Evolutionary conservation across 2,113 vertebrate genomes (phyloP).

Genomic region (Eptatretus burgeri): DNA sequence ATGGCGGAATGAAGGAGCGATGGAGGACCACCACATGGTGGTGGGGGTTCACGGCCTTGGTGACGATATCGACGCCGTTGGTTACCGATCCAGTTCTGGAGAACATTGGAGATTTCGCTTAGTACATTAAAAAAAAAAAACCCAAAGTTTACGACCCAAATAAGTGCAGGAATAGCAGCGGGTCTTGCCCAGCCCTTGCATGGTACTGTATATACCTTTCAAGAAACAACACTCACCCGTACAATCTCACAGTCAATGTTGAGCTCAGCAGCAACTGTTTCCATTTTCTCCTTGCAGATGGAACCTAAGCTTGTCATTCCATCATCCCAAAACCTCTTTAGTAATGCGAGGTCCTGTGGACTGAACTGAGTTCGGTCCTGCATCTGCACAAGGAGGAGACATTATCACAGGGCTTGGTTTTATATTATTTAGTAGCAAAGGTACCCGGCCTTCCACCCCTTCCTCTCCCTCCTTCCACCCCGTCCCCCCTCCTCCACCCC

Average conservation of each 20-base stretch:
- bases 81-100: constrained; percentile 96
- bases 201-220: neutral
- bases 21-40: constrained; percentile 65
- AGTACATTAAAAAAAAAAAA: neutral
- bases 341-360: constrained; percentile 46
- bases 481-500: no score
- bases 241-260: constrained; percentile 94
- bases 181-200: neutral
- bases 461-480: no score
- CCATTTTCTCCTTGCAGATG: constrained; percentile 87
- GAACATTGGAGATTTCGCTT: constrained; percentile 12
- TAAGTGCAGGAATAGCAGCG: neutral
- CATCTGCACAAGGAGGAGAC: constrained; percentile 24
- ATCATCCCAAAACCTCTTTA: constrained; percentile 92
- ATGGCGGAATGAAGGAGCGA: constrained; percentile 25
- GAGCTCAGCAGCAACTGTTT: constrained; percentile 57
- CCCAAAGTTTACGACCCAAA: neutral
- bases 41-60: constrained; percentile 87
- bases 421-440: no score
- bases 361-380: constrained; percentile 95
- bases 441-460: no score
- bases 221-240: constrained; percentile 30
- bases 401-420: no score
- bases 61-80: constrained; percentile 83
- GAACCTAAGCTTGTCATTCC: constrained; percentile 96